phyloP scores from a whole-genome alignment of 2,113 vertebrate species.

The Indri indri region DNA sequence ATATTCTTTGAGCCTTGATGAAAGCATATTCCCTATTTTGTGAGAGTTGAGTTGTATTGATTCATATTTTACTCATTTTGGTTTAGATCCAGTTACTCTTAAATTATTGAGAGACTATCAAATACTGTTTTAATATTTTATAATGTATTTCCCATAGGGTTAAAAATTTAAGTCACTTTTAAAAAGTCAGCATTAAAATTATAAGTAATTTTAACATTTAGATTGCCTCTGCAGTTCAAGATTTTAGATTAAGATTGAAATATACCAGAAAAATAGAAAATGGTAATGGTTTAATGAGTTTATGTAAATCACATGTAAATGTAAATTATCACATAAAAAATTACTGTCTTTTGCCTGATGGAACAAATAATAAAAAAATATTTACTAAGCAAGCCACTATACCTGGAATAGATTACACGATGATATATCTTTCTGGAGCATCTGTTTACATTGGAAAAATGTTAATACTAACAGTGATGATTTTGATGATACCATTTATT shows the following conservation, averaged over 20 bases:
- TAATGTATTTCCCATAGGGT: neutral
- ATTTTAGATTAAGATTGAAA: neutral
- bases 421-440: neutral
- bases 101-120: neutral
- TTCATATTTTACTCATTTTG: neutral
- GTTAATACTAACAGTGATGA: neutral
- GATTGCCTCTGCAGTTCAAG: neutral
- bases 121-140: constrained; percentile 28
- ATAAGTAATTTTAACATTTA: neutral
- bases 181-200: neutral
- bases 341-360: neutral
- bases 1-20: neutral
- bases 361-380: neutral
- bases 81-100: neutral
- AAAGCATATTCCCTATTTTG: neutral
- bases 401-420: neutral
- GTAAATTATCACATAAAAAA: neutral
- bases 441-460: neutral
- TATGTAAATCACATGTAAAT: neutral
- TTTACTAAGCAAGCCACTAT: neutral
- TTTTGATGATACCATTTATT: neutral
- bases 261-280: neutral
- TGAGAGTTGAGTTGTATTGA: neutral
- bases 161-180: neutral
- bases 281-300: neutral